A percentile compares a stretch with the other conserved stretches of the same genome.
Conservation (phyloP, 1,140 invertebrate species). For the Drosophila repletoides region DNA sequence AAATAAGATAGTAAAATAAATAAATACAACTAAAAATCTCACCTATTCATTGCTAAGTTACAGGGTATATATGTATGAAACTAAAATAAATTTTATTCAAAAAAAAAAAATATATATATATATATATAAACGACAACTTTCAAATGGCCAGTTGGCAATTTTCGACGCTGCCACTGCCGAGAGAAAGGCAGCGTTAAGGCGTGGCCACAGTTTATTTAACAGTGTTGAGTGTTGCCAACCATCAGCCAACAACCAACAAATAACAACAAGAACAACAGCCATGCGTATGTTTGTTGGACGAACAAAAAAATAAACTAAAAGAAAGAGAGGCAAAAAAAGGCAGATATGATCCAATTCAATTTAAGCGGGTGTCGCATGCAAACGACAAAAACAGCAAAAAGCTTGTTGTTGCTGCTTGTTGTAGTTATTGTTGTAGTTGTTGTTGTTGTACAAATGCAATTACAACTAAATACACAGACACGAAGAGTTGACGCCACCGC, state of each 20-base stretch:
- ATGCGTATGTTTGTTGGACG: neutral
- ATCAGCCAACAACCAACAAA: neutral
- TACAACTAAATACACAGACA: constrained; percentile 64
- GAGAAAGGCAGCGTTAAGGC: constrained; percentile 36
- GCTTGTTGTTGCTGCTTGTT: constrained; percentile 42
- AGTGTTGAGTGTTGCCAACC: constrained; percentile 6
- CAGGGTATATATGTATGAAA: too few relatives aligned
- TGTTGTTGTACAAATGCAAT: constrained; percentile 68
- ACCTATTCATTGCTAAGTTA: too few relatives aligned
- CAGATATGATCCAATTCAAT: constrained; percentile 79
- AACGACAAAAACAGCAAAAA: constrained; percentile 45
- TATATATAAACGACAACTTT: constrained; percentile 27
- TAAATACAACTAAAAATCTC: too few relatives aligned
- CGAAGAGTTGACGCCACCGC: constrained; percentile 46
- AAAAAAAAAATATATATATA: neutral
- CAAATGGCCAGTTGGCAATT: constrained; percentile 12
- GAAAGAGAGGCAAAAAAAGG: constrained; percentile 18
- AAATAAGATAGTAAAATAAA: too few relatives aligned
- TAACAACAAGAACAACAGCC: constrained; percentile 13
- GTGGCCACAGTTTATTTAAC: constrained; percentile 33
- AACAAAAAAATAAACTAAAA: neutral
- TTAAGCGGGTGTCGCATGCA: constrained; percentile 74
- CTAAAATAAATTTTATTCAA: neutral
- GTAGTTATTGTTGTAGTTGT: constrained; percentile 26
- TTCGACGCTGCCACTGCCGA: neutral